Percentiles rank a stretch among this genome's conserved stretches.
Evolutionary conservation across 2,797 vertebrate species (phyloP).

Genomic region (Neopelma chrysocephalum): DNA sequence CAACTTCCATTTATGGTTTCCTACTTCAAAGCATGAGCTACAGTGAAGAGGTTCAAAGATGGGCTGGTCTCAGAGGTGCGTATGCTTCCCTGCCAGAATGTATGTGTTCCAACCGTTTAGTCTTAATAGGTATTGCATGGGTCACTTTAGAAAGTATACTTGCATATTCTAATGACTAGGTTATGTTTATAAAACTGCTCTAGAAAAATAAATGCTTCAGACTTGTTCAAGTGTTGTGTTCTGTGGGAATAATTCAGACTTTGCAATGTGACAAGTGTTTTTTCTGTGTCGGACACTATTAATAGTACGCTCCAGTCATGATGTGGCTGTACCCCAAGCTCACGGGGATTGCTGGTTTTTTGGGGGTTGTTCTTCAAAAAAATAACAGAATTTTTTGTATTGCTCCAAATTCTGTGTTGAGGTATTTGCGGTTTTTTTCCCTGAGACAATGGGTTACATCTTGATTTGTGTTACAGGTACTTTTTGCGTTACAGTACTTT

Average conservation of each 20-base stretch:
- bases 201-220: conserved; percentile 14
- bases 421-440: not conserved
- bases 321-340: not conserved
- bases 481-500: not conserved
- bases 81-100: not conserved
- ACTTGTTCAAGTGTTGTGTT: conserved; percentile 6
- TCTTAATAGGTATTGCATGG: not conserved
- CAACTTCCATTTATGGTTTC: not conserved
- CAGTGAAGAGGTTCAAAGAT: not conserved
- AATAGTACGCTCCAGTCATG: not conserved
- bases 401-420: not conserved
- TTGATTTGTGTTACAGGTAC: not conserved
- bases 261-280: conserved; percentile 1
- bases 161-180: not conserved
- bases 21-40: not conserved
- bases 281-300: not conserved
- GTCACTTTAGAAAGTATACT: not conserved
- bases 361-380: not conserved
- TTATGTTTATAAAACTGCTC: conserved; percentile 19
- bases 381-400: not conserved
- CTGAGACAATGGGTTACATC: not conserved
- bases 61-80: not conserved
- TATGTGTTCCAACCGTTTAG: not conserved
- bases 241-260: conserved; percentile 6
- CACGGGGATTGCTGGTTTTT: not conserved